phyloP scores from a whole-genome alignment of 2,888 invertebrate species.

The Hypomecis punctinalis region DNA sequence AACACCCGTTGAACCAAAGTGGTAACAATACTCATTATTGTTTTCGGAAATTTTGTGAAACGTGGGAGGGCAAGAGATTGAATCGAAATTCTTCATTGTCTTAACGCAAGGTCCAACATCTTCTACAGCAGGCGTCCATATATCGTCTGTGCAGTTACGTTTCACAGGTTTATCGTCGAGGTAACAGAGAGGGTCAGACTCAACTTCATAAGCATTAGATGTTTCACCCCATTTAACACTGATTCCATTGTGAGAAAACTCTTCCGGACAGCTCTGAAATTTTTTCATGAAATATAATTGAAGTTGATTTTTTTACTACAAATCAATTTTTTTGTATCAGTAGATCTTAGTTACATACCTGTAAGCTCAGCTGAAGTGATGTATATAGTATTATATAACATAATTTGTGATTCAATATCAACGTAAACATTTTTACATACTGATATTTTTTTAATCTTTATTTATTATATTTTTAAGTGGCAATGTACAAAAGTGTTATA shows the following conservation, averaged over 20 bases:
- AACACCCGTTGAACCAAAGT: conserved; percentile 54
- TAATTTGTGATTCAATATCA: conserved; percentile 5
- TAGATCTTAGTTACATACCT: too few species aligned
- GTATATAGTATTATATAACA: conserved; percentile 15
- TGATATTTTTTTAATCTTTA: neutral
- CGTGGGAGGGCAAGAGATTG: conserved; percentile 67
- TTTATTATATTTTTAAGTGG: neutral
- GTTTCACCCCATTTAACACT: conserved; percentile 67
- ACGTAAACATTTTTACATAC: conserved; percentile 11
- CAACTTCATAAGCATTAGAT: conserved; percentile 54
- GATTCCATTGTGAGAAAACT: conserved; percentile 60
- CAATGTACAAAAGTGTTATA: neutral
- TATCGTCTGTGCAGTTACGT: conserved; percentile 63
- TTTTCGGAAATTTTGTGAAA: conserved; percentile 62
- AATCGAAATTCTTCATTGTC: conserved; percentile 57
- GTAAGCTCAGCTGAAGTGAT: conserved; percentile 31
- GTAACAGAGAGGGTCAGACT: conserved; percentile 69
- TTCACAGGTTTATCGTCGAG: conserved; percentile 57
- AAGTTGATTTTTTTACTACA: too few species aligned
- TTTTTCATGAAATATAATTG: too few species aligned
- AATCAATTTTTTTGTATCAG: too few species aligned
- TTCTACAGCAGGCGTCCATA: conserved; percentile 62
- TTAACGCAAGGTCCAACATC: conserved; percentile 61
- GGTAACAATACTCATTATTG: conserved; percentile 68
- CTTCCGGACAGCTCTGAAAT: conserved; percentile 68